Base-by-base conservation (phyloP, 2,888 invertebrate species). In the Orthosia cruda region DNA sequence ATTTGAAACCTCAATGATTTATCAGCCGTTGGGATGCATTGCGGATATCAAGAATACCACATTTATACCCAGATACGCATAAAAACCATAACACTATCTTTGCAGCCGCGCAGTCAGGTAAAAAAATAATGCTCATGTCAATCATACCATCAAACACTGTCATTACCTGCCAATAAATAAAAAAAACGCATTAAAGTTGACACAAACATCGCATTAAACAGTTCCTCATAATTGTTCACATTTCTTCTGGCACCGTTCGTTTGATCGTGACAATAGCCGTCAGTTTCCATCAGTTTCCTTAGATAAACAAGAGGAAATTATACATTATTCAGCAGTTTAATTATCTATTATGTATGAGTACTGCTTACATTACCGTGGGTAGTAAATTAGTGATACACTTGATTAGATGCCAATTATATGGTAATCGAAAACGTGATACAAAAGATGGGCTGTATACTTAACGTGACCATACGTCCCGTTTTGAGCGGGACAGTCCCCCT, bases 231-330 rank as follows among this genome's bases (percentile, higher is more conserved):
- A 89, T 90, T 89, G 86, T 88, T 84, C 78, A 71, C 85, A 78
- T 84, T 90, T 89, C 87, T 91, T 90, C 67, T 77, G 69, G 59
- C 68, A 71, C 74, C 78, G 68, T 76, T 78, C 74, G 73, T 69
- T 87, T 66, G 64, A 59, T 82, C 49, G 77, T 84, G 69, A 91
- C 90, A 91, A 89, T 91, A 75, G 72, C 65, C 72, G 84, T 81
- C 85, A 71, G 85, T 87, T 88, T 89, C 84, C 81, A 86, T 77
- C 77, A 85, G 81, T 85, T 89, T 84, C 85, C 89, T 84, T 71
- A 77, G 71, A 80, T 77, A 80, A 73, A 88, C 71, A 72, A 71
- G 76, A 69, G 88, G 87, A 83, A 83, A 83, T 78, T n/a, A 80
- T 88, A 83, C 64, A 88, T 88, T 73, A 87, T 87, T 82, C 85